Base-by-base conservation (phyloP, 2,113 vertebrate species). In the Psettodes erumei region DNA sequence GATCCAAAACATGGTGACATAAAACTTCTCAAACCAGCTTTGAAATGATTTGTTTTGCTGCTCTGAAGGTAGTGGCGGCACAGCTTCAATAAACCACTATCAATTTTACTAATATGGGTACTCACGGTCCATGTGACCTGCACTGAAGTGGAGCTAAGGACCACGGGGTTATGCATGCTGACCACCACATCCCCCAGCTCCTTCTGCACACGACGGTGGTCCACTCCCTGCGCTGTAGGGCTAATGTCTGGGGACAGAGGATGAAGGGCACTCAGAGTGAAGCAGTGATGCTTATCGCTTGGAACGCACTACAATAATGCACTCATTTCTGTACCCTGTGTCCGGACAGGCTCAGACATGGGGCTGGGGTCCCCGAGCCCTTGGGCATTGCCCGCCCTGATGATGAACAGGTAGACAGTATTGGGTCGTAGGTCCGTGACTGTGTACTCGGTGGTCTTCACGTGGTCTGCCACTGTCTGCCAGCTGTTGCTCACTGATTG, bases 111-210 rank as follows among this genome's bases (percentile, higher is more conserved):
- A 28, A 35, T 45, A 23, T 8, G 30, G 27, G 19, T 84, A 89
- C 96, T 97, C 93, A 99, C 98, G 45, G 95, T 97, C 98, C 98
- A 99, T 1, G 97, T 98, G 89, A 99, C 96, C 89, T 99, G 97
- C 82, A 99, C 95, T 1, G 96, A 96, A 0, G 95, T 98, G 40
- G 98, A 97, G 25, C 96, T 98, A 50, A 98, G 88, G 7, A 97
- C 97, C 55, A 98, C 95, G 5, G 98, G 98, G 82, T 95, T 96
- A 60, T 99, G 98, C 53, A 99, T 96, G 32, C 96, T 96, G 23
- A 99, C 95, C 69, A 98, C 94, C 71, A 99, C 97, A 0, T 99
- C 98, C 1, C 98, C 98, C 19, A 99, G 88, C 55, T 99, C 98
- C 65, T 98, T 99, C 91, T 99, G 98, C 1, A 99, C 98, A 19